phyloP scores from a whole-genome alignment of 1,140 invertebrate species.

The Anadara kagoshimensis region DNA sequence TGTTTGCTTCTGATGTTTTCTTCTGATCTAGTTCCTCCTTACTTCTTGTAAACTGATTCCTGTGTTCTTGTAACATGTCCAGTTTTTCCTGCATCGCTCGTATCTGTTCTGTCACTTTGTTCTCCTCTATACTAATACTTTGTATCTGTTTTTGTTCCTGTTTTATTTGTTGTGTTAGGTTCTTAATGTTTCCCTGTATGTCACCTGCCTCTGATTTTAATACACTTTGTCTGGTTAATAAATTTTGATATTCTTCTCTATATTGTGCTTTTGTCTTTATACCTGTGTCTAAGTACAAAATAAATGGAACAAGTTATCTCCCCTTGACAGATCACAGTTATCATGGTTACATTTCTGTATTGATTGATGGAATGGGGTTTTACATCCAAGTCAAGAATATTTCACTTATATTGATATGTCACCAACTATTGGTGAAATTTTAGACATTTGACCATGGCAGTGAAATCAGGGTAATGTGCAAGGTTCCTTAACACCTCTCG shows the following conservation, averaged over 20 bases:
- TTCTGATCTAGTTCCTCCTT: conserved; percentile 22
- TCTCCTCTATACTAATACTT: conserved; percentile 37
- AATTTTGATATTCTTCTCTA: conserved; percentile 36
- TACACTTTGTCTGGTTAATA: conserved; percentile 35
- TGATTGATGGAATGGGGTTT: too few relatives aligned
- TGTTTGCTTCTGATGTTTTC: conserved; percentile 23
- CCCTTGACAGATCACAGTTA: background rate
- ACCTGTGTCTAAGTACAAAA: background rate
- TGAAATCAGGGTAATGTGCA: too few relatives aligned
- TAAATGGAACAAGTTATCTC: background rate
- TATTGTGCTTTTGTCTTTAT: conserved; percentile 33
- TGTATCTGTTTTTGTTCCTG: conserved; percentile 33
- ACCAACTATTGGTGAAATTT: too few relatives aligned
- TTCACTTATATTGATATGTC: too few relatives aligned
- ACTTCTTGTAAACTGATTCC: conserved; percentile 29
- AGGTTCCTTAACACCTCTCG: too few relatives aligned
- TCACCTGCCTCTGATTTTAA: conserved; percentile 31
- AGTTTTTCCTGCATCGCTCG: conserved; percentile 41
- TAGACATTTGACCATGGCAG: too few relatives aligned
- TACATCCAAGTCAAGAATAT: too few relatives aligned
- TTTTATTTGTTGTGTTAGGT: conserved; percentile 23
- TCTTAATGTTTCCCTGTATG: conserved; percentile 21
- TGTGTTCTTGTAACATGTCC: conserved; percentile 30
- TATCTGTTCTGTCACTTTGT: conserved; percentile 32
- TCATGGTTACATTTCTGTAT: background rate